These are phyloP conservation scores for Atlantisia rogersi DNA, from an alignment of 2,113 vertebrate species.

Conservation along the genomic window DNA sequence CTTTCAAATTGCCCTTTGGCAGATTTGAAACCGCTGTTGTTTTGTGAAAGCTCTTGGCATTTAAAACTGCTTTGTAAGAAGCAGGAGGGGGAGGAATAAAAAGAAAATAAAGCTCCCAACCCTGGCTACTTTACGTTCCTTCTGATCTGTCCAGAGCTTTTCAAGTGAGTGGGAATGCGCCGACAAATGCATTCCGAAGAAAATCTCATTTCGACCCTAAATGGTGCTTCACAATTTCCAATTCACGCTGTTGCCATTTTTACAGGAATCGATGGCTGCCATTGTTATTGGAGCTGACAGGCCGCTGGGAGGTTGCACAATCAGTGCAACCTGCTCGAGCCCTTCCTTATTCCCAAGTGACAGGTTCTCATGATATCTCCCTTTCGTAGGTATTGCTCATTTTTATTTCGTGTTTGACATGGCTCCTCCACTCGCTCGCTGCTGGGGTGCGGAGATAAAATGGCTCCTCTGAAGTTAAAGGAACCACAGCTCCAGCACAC, in stretches of 20 bases:
- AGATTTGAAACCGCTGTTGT: constrained; percentile 8
- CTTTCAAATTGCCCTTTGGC: constrained; percentile 45
- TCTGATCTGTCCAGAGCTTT: constrained; percentile 56
- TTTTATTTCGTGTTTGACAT: constrained; percentile 48
- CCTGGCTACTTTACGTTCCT: not conserved
- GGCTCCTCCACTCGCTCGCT: not conserved
- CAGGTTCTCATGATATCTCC: constrained; percentile 64
- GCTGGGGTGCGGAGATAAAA: constrained; percentile 49
- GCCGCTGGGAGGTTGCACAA: constrained; percentile 49
- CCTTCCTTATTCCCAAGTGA: constrained; percentile 67
- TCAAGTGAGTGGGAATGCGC: constrained; percentile 7
- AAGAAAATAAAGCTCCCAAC: not conserved
- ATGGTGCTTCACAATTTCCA: constrained; percentile 66
- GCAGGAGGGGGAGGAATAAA: not conserved
- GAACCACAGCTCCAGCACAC: not conserved
- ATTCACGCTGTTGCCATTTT: constrained; percentile 66
- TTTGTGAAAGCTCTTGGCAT: constrained; percentile 36
- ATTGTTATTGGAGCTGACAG: constrained; percentile 74
- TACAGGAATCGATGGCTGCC: constrained; percentile 70
- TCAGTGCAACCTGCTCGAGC: constrained; percentile 13
- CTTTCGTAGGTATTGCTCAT: constrained; percentile 52
- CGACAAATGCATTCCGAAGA: constrained; percentile 49
- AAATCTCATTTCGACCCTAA: constrained; percentile 64
- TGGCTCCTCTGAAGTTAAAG: not conserved
- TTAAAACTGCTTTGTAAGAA: constrained; percentile 32